Evolutionary conservation across 2,113 vertebrate species (phyloP).

Genomic region (Catagonus wagneri): DNA sequence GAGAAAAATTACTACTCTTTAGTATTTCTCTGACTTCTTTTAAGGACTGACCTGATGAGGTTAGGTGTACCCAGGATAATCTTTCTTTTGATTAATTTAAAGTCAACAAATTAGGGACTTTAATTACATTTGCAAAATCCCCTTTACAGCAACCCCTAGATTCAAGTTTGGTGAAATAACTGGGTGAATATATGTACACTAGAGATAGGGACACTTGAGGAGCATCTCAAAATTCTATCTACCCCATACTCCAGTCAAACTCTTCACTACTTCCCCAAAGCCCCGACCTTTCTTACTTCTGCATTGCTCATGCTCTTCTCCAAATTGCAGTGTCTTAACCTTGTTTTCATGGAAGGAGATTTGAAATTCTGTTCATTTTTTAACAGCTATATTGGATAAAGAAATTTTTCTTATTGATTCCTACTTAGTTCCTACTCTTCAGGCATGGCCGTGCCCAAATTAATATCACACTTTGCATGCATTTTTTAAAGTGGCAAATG

Average conservation of each 20-base stretch:
- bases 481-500: not conserved
- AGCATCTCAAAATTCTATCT: not conserved
- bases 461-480: not conserved
- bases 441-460: not conserved
- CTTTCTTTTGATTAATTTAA: slow-evolving; percentile 29
- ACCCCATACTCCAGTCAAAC: not conserved
- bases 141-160: not conserved
- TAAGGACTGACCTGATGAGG: not conserved
- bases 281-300: not conserved
- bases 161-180: slow-evolving; percentile 11
- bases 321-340: not conserved
- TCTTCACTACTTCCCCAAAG: not conserved
- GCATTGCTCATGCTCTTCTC: not conserved
- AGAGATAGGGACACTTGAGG: not conserved
- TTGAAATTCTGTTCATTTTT: not conserved
- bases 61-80: not conserved
- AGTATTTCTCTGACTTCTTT: not conserved
- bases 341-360: not conserved
- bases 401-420: not conserved
- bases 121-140: not conserved
- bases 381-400: not conserved
- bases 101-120: not conserved
- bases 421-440: not conserved
- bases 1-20: not conserved
- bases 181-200: not conserved